Evolutionary conservation across 2,113 vertebrate genomes (phyloP), one percentile per base, ranked within the genome.

Genomic region (Chaetodon auriga): DNA sequence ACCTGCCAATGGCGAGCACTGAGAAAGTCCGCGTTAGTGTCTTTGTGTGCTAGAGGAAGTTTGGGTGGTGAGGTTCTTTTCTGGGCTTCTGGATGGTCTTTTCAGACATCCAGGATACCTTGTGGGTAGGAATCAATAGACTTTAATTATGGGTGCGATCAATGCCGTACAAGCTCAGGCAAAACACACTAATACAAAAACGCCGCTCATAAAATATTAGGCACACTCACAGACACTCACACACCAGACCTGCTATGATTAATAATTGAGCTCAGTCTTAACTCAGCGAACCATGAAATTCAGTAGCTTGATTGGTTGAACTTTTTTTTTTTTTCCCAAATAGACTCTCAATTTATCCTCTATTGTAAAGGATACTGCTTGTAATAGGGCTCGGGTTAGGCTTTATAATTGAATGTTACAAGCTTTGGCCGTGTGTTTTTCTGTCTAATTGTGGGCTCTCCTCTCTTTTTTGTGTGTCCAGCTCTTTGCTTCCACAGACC

Each of bases 401-500:
- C 55, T 62, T 63, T 6, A 25, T 72, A 41, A 71, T 78, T 49
- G 21, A 65, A 74, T 48, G 61, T 36, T 60, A n/a, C 18, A 54
- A 23, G 18, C 45, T 63, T 16, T 35, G 3, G 60, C 16, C 75
- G 48, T 74, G 16, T 61, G 7, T 72, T 62, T 74, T 41, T 55
- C 8, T 71, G 6, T 63, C 75, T 91, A 38, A 87, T 21, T 77
- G n/a, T 12, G 16, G 30, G 2, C 1, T 30, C 16, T 23, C 63
- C n/a, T 78, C 16, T 82, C 9, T 41, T 21, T 55, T 70, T 68
- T 62, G 16, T 86, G 30, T 85, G 13, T 83, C 35, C 89, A 99
- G 98, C 95, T 99, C 14, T 97, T 96, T 36, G 95, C 95, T 18
- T 98, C 98, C 0, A 82, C 89, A 8, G 97, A 99, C 91, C 87